phyloP scores from a whole-genome alignment of 2,888 invertebrate species.

The Dromius quadrimaculatus region DNA sequence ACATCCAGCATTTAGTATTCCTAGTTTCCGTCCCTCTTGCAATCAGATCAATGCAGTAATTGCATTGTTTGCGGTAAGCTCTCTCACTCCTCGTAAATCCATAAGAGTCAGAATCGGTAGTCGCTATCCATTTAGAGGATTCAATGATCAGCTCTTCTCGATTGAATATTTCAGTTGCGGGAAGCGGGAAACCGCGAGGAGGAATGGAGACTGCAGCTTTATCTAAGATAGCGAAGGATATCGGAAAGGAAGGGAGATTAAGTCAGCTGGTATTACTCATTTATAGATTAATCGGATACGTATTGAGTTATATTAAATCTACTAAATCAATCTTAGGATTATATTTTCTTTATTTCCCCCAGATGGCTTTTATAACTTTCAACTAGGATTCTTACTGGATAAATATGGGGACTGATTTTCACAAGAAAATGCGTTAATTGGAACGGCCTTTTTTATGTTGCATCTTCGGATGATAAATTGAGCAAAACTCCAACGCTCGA shows the following conservation, averaged over 20 bases:
- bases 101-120: neutral
- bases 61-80: constrained; percentile 10
- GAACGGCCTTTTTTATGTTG: too few relatives aligned
- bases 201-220: neutral
- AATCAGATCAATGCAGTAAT: constrained; percentile 8
- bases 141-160: neutral
- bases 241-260: too few relatives aligned
- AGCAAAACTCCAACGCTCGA: too few relatives aligned
- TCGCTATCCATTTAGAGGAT: neutral
- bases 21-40: neutral
- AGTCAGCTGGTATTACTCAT: neutral
- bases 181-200: neutral
- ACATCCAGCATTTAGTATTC: neutral
- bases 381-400: too few relatives aligned
- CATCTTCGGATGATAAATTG: too few relatives aligned
- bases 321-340: neutral
- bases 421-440: too few relatives aligned
- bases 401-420: too few relatives aligned
- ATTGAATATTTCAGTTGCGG: constrained; percentile 1
- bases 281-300: neutral
- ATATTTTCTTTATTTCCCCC: neutral
- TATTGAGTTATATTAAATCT: neutral
- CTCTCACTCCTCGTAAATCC: neutral
- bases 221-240: too few relatives aligned
- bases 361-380: neutral